Base-by-base conservation (phyloP, 2,888 invertebrate species). In the Dynastes maya region DNA sequence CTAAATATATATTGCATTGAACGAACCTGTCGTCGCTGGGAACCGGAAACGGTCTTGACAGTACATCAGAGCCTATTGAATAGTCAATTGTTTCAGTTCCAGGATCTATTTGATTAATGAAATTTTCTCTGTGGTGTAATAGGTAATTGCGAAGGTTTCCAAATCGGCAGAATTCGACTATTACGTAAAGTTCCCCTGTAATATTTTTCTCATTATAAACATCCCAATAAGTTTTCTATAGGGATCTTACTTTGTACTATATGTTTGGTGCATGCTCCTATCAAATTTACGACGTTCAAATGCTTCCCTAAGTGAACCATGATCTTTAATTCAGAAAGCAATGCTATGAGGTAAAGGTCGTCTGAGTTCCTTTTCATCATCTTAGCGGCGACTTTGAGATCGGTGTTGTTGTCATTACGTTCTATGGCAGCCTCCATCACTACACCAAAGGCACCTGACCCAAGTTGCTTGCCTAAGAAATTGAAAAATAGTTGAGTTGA, bases 271-370 rank as follows among this genome's bases (percentile, higher is more conserved):
- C 97, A 96, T 22, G 98, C 98, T 64, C 98, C 98, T 27, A 98
- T 91, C 65, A 98, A 91, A 89, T 98, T 98, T 1, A 98, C 97
- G 58, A 98, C 97, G 88, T 98, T 98, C 68, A 98, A 89, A 89
- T 98, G 98, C 85, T 96, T 95, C 0, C 98, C 98, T 82, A 98
- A 91, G 89, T 98, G 97, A 4, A 96, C 95, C 95, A 98, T 96
- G 79, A 98, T 98, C 90, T 98, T 98, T 27, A 98, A 90, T 88
- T 98, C 98, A 0, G 97, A 96, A 37, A 96, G 94, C 63, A 98
- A 89, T 0, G 98, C 97, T 86, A 94, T 94, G 80, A 98, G 94
- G 84, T 96, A 95, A 82, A 94, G 93, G 58, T 93, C 92, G 86
- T 98, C 97, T 0, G 96, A 95, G 65, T 95, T 94, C 82, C 94